These are phyloP conservation scores for Rotaria socialis DNA, from an alignment of 2,888 invertebrate genomes.

Conservation along the genomic window DNA sequence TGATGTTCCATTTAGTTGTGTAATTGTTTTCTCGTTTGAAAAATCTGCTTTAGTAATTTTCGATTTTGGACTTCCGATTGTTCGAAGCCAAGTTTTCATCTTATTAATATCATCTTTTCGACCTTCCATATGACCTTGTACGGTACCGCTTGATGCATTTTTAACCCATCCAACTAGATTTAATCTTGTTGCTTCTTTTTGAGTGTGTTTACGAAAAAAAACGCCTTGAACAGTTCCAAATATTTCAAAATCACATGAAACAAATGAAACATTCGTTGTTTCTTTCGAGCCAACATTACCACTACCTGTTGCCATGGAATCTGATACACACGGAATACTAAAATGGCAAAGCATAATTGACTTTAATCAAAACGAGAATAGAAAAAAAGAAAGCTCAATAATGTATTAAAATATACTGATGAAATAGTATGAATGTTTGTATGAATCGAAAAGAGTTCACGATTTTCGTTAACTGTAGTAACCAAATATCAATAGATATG, in stretches of 20 bases:
- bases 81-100: constrained; percentile 46
- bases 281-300: background rate
- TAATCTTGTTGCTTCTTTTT: constrained; percentile 42
- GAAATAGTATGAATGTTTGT: background rate
- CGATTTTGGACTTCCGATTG: constrained; percentile 45
- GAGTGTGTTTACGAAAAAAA: constrained; percentile 47
- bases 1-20: background rate
- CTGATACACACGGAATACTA: background rate
- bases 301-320: background rate
- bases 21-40: constrained; percentile 38
- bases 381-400: no score
- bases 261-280: background rate
- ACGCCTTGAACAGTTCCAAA: constrained; percentile 47
- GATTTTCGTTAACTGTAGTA: background rate
- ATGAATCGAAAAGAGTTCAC: background rate
- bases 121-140: constrained; percentile 46
- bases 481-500: no score
- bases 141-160: constrained; percentile 43
- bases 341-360: background rate
- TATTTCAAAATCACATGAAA: constrained; percentile 42
- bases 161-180: constrained; percentile 44
- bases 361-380: no score
- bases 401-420: no score
- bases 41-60: constrained; percentile 43
- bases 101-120: constrained; percentile 27